Percentiles rank a stretch among this genome's conserved stretches.
phyloP scores from a whole-genome alignment of 2,888 invertebrate species.

The Dendrolimus pini region DNA sequence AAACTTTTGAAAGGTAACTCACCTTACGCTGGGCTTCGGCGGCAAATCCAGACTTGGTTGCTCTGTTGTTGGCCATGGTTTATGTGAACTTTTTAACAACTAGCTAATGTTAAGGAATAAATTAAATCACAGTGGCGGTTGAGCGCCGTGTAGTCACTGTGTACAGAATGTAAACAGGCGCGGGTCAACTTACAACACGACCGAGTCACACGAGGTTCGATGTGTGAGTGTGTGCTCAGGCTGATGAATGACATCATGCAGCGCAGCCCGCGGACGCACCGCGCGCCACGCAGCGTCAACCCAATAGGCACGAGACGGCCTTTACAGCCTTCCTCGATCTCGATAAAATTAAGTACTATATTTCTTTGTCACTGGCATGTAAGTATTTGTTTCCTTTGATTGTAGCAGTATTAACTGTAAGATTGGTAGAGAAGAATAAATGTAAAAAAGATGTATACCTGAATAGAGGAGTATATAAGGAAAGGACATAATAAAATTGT shows the following conservation, averaged over 20 bases:
- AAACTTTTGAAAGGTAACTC: constrained; percentile 41
- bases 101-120: constrained; percentile 45
- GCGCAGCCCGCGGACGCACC: constrained; percentile 27
- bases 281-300: constrained; percentile 12
- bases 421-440: no score
- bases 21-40: constrained; percentile 97
- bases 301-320: constrained; percentile 1
- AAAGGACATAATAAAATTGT: no score
- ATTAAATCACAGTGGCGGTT: constrained; percentile 65
- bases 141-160: constrained; percentile 58
- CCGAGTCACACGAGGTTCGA: constrained; percentile 44
- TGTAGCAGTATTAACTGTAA: no score
- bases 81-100: constrained; percentile 35
- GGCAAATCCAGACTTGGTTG: constrained; percentile 95
- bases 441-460: no score
- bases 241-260: constrained; percentile 71
- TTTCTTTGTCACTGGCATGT: no score
- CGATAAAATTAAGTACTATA: constrained; percentile 5
- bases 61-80: constrained; percentile 87
- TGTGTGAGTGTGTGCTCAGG: constrained; percentile 59
- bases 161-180: constrained; percentile 65
- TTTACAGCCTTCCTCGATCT: constrained; percentile 18
- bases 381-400: no score
- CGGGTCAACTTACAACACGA: constrained; percentile 37
- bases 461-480: no score